These are phyloP conservation scores for Lepisosteus osseus DNA, from an alignment of 2,113 vertebrate species.

Conservation along the genomic window DNA sequence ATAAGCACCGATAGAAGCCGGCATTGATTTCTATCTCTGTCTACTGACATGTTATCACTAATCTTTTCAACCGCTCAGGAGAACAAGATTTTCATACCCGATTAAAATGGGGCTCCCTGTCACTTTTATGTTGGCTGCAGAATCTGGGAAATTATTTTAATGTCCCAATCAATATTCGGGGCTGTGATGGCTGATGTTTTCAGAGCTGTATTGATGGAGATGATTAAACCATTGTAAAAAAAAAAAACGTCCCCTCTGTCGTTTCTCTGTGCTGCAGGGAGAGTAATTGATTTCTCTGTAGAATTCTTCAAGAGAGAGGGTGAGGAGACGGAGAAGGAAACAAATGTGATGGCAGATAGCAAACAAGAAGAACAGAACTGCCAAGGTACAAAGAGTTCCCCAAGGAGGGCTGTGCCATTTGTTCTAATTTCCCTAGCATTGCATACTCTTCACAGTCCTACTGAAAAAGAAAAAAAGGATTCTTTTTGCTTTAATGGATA, in stretches of 20 bases:
- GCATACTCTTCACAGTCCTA: background rate
- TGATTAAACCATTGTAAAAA: constrained; percentile 46
- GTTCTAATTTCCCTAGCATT: constrained; percentile 3
- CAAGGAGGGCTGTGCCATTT: background rate
- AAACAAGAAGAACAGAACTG: constrained; percentile 15
- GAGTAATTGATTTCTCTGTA: constrained; percentile 34
- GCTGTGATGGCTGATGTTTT: constrained; percentile 48
- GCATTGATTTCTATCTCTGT: constrained; percentile 60
- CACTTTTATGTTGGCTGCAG: constrained; percentile 51
- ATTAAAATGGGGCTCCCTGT: constrained; percentile 58
- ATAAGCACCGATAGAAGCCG: constrained; percentile 2
- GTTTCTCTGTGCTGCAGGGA: constrained; percentile 19
- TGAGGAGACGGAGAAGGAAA: constrained; percentile 11
- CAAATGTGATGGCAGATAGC: constrained; percentile 14
- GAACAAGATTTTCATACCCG: constrained; percentile 52
- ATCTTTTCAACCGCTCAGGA: constrained; percentile 49
- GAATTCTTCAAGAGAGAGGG: constrained; percentile 12
- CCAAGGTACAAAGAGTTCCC: constrained; percentile 8
- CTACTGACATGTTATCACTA: constrained; percentile 54
- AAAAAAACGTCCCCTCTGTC: constrained; percentile 33
- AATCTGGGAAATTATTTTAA: constrained; percentile 58
- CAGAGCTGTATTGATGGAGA: constrained; percentile 49
- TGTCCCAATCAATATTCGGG: constrained; percentile 61
- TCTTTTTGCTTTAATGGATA: too few species aligned
- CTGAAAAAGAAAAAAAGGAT: background rate